Evolutionary conservation across 2,888 invertebrate species (phyloP).

Genomic region (Heliconius aoede): DNA sequence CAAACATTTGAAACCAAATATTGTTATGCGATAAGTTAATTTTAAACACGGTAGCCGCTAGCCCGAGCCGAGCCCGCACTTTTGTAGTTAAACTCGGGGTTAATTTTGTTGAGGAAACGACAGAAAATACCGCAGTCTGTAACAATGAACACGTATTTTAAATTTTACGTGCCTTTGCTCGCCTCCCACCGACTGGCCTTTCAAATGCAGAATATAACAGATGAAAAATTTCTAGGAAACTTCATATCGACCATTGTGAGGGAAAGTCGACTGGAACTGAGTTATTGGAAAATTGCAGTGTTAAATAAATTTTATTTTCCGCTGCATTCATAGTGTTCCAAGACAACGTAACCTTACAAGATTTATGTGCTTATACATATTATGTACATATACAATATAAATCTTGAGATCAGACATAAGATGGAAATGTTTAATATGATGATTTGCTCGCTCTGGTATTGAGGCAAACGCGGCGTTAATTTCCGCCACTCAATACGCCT

Average conservation of each 20-base stretch:
- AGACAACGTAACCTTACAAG: neutral
- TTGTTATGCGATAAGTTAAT: constrained; percentile 34
- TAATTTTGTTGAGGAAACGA: constrained; percentile 41
- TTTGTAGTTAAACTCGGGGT: constrained; percentile 42
- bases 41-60: constrained; percentile 31
- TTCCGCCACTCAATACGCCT: too few relatives aligned
- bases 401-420: too few relatives aligned
- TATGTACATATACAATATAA: too few relatives aligned
- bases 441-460: too few relatives aligned
- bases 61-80: constrained; percentile 36
- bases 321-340: neutral
- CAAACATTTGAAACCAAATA: constrained; percentile 21
- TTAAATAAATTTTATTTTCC: constrained; percentile 30
- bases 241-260: constrained; percentile 45
- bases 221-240: constrained; percentile 46
- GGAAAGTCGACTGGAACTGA: constrained; percentile 36
- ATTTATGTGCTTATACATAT: neutral
- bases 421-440: too few relatives aligned
- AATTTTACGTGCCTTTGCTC: constrained; percentile 43
- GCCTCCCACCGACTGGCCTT: constrained; percentile 44
- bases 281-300: constrained; percentile 34
- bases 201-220: constrained; percentile 47
- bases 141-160: constrained; percentile 48
- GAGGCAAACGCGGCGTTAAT: too few relatives aligned
- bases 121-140: constrained; percentile 43